phyloP scores from a whole-genome alignment of 1,140 invertebrate genomes.

The Teleopsis dalmanni region DNA sequence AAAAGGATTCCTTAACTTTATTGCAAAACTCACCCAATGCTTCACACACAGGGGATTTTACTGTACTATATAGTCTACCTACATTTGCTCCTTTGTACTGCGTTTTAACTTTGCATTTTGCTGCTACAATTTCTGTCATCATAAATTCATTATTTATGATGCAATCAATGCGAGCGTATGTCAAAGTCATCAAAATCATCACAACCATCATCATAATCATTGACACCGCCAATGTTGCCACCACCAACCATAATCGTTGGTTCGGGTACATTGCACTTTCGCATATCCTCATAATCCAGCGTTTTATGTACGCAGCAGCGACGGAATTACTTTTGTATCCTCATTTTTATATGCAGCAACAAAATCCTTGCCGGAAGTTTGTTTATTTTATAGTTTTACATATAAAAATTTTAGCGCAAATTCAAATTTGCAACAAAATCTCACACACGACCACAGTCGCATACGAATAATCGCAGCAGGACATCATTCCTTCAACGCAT shows the following conservation, averaged over 20 bases:
- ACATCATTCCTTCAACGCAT: no score
- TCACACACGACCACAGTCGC: no score
- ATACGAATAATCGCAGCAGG: no score
- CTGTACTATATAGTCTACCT: no score
- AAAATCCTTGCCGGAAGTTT: conserved; percentile 37
- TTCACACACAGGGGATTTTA: no score
- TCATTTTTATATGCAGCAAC: background rate
- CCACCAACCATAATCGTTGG: background rate
- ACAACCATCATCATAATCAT: conserved; percentile 24
- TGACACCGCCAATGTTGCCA: conserved; percentile 10
- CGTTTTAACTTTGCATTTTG: no score
- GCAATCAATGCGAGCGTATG: conserved; percentile 44
- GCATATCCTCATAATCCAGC: background rate
- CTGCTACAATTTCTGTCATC: conserved; percentile 29
- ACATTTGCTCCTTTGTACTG: no score
- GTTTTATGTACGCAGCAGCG: background rate
- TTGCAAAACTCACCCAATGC: no score
- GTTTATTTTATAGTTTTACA: conserved; percentile 35
- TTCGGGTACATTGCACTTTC: conserved; percentile 1
- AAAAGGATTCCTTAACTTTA: no score
- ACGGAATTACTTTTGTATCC: background rate
- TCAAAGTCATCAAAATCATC: conserved; percentile 43
- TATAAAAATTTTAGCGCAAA: no score
- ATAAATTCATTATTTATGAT: conserved; percentile 44
- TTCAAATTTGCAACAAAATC: no score